These are phyloP conservation scores for Atta colombica DNA, from an alignment of 1,140 invertebrate species.

Conservation along the genomic window DNA sequence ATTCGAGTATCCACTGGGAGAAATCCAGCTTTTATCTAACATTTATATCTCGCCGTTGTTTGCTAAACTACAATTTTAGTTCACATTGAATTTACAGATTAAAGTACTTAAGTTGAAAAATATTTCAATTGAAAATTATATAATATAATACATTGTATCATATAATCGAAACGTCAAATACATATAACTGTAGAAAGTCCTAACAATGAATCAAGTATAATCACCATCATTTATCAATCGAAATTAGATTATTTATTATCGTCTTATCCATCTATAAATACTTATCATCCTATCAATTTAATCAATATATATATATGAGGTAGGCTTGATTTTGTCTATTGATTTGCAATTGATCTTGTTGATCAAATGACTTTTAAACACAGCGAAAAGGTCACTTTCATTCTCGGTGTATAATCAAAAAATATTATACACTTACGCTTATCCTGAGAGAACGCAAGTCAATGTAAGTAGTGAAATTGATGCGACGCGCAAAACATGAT, in stretches of 20 bases:
- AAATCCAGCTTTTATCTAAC: constrained; percentile 12
- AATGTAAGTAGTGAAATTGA: constrained; percentile 50
- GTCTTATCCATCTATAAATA: no score
- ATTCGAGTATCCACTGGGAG: constrained; percentile 9
- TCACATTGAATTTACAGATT: neutral
- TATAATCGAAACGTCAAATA: neutral
- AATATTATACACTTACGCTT: neutral
- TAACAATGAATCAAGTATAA: neutral
- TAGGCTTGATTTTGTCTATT: neutral
- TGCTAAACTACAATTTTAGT: neutral
- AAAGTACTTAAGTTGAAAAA: neutral
- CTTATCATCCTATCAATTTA: no score
- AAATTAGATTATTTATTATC: no score
- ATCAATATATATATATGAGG: neutral
- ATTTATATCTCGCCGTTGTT: neutral
- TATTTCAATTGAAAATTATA: neutral
- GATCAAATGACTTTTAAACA: constrained; percentile 23
- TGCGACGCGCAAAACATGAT: neutral
- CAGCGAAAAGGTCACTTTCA: constrained; percentile 39
- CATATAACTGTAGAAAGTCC: neutral
- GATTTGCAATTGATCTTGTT: neutral
- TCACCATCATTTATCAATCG: neutral
- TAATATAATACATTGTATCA: constrained; percentile 33
- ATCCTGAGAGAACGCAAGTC: constrained; percentile 11
- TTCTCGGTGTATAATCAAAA: neutral